Percentiles rank a stretch among this genome's conserved stretches.
phyloP scores from a whole-genome alignment of 2,888 invertebrate species.

The Doris montereyensis region DNA sequence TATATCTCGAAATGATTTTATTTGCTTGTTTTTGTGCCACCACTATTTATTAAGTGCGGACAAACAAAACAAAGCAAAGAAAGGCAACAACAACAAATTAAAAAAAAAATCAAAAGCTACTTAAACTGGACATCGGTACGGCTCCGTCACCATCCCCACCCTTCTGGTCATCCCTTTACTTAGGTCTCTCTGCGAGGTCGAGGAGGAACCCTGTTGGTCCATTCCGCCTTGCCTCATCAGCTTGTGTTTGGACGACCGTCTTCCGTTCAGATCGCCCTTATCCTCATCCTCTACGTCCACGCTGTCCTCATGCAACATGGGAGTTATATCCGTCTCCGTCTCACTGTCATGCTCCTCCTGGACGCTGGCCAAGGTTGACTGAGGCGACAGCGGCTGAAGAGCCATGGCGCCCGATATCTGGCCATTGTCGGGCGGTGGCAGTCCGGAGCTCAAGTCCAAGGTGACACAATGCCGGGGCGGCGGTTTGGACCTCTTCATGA shows the following conservation, averaged over 20 bases:
- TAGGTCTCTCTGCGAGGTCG: no score
- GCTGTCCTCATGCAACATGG: no score
- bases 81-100: no score
- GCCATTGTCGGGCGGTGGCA: background rate
- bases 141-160: no score
- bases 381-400: background rate
- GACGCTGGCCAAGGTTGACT: slow-evolving; percentile 28
- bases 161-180: no score
- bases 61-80: no score
- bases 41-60: no score
- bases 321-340: no score
- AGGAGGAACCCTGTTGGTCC: background rate
- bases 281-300: background rate
- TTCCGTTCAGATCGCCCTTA: background rate
- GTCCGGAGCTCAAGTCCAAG: slow-evolving; percentile 31
- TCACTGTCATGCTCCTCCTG: slow-evolving; percentile 39
- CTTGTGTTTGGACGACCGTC: slow-evolving; percentile 15
- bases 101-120: no score
- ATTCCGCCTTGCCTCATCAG: slow-evolving; percentile 12
- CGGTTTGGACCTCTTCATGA: background rate
- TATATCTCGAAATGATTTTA: no score
- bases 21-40: no score
- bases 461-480: slow-evolving; percentile 33
- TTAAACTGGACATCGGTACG: no score
- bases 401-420: background rate